These are phyloP conservation scores for Lydus trimaculatus DNA, from an alignment of 2,888 invertebrate species.

Conservation along the genomic window DNA sequence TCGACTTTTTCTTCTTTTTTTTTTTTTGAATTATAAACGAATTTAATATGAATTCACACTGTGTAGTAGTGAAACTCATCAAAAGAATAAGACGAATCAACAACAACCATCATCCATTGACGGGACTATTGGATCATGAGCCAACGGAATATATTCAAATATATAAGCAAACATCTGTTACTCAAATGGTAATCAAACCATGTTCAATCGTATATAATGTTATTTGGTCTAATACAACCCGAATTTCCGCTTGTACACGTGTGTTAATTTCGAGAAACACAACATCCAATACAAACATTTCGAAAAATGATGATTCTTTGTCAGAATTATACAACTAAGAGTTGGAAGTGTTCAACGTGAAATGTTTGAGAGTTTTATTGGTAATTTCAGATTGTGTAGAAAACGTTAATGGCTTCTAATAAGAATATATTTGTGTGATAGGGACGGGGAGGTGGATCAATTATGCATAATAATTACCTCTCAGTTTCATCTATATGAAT, in stretches of 20 bases:
- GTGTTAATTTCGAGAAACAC: no score
- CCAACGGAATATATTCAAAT: constrained; percentile 30
- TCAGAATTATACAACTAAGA: no score
- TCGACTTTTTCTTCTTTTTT: not conserved
- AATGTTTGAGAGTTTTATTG: no score
- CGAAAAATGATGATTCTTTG: no score
- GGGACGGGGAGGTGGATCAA: constrained; percentile 13
- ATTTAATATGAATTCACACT: constrained; percentile 26
- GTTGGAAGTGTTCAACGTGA: no score
- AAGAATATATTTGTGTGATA: constrained; percentile 15
- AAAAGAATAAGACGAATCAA: constrained; percentile 11
- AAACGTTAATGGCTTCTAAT: not conserved
- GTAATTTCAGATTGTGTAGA: no score
- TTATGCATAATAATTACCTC: constrained; percentile 11
- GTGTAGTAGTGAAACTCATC: constrained; percentile 21
- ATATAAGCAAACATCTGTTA: constrained; percentile 36
- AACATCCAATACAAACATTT: no score
- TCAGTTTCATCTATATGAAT: not conserved
- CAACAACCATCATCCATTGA: not conserved
- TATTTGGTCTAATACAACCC: constrained; percentile 30
- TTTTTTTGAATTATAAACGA: no score
- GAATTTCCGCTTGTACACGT: not conserved
- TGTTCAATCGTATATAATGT: constrained; percentile 17
- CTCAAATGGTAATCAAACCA: constrained; percentile 34
- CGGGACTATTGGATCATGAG: constrained; percentile 31